Evolutionary conservation across 2,797 vertebrate genomes (phyloP), one percentile per base, ranked within the genome.

Genomic region (Epinephelus malabaricus): DNA sequence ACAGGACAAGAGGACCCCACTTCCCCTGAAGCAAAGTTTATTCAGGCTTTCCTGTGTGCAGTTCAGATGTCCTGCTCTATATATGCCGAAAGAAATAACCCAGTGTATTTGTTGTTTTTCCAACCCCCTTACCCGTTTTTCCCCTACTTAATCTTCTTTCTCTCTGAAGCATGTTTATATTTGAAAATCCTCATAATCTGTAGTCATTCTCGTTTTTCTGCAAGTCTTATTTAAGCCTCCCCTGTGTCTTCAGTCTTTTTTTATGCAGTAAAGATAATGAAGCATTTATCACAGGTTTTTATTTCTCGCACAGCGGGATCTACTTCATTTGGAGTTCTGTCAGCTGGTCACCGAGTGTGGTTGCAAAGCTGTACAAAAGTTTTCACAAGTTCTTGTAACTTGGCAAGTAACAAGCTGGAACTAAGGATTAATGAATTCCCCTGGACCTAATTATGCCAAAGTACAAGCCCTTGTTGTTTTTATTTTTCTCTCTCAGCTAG

Each of bases 11-110:
- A 83, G 75, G 66, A 90, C 84, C 58, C 61, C 72, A 59, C 81
- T 89, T 89, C 86, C 87, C 83, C 81, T 60, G 14, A 59, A 89
- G 89, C 84, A 82, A 89, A 80, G 93, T 95, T 94, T 94, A 88
- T 87, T 92, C 92, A 94, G 94, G 92, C 89, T 92, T 94, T 95
- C 92, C 90, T 95, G 87, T 91, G 85, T 69, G 67, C 81, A 73
- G 47, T 81, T 81, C 67, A 87, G 71, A 85, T 88, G 82, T 79
- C 81, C 81, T 80, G 84, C 70, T 81, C 55, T 56, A 53, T 64
- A 62, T 47, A 75, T 61, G 23, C 49, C 64, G 73, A 77, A 74
- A 75, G 77, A 83, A 77, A 85, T 73, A 83, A 61, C 25, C 47
- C 53, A 5, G 27, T 45, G 18, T 69, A 47, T 63, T 81, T 67